Evolutionary conservation across 2,797 vertebrate species (phyloP).

Genomic region (Enteromius radiatus): DNA sequence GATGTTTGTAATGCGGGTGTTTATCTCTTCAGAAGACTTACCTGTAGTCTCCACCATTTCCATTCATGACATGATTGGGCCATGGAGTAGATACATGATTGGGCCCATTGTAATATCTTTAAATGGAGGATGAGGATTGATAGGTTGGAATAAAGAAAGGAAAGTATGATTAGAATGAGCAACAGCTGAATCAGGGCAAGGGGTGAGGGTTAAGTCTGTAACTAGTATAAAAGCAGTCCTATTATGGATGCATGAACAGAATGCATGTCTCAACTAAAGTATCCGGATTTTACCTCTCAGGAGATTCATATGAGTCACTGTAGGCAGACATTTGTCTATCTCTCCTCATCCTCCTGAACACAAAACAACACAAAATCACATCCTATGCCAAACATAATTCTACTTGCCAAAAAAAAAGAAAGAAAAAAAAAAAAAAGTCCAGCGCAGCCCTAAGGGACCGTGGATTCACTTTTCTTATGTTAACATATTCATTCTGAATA

Average conservation of each 20-base stretch:
- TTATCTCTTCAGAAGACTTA: conserved; percentile 60
- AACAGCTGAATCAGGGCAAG: conserved; percentile 3
- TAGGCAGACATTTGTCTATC: conserved; percentile 74
- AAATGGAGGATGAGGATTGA: conserved; percentile 43
- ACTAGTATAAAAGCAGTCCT: conserved; percentile 10
- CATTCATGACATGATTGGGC: conserved; percentile 84
- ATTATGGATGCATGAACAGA: neutral
- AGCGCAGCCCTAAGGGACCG: neutral
- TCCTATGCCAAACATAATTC: neutral
- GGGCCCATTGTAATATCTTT: conserved; percentile 84
- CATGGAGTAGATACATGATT: conserved; percentile 71
- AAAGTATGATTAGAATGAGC: conserved; percentile 37
- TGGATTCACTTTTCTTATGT: neutral
- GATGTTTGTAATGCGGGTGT: neutral
- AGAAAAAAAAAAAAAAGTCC: neutral
- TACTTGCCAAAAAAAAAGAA: neutral
- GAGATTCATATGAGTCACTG: conserved; percentile 57
- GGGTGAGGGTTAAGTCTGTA: neutral
- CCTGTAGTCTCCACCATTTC: conserved; percentile 83
- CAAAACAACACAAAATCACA: conserved; percentile 53
- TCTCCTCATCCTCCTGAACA: conserved; percentile 80
- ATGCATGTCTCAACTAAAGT: neutral
- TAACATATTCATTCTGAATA: neutral
- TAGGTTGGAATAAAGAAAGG: conserved; percentile 40
- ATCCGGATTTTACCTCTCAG: conserved; percentile 62